Conservation (phyloP, 1,140 invertebrate species). For the Cyclargus thomasi region DNA sequence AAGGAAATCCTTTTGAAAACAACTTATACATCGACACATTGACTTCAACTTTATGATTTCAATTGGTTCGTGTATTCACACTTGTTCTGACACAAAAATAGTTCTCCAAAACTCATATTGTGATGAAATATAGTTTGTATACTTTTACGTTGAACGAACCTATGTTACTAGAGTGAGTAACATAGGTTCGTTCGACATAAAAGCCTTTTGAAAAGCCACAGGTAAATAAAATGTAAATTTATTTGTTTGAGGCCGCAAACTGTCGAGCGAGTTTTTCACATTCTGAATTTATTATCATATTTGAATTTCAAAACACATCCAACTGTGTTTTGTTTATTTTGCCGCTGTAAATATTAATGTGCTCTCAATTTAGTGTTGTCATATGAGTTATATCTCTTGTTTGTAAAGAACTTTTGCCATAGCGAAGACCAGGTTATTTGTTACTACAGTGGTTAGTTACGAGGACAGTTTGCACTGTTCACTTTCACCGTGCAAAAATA, state of each 20-base stretch:
- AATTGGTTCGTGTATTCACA: too few relatives aligned
- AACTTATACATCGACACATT: too few relatives aligned
- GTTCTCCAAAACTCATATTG: background rate
- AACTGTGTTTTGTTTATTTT: background rate
- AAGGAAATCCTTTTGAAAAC: too few relatives aligned
- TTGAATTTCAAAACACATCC: background rate
- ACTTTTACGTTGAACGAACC: too few relatives aligned
- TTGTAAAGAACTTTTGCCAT: too few relatives aligned
- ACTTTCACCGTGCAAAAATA: too few relatives aligned
- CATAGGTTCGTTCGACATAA: background rate
- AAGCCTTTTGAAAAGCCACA: background rate
- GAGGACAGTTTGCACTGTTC: too few relatives aligned
- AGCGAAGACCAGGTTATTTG: too few relatives aligned
- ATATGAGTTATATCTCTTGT: too few relatives aligned
- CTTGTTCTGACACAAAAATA: background rate
- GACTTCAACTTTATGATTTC: too few relatives aligned
- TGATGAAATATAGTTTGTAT: background rate
- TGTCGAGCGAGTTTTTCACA: background rate
- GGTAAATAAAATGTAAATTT: conserved; percentile 1
- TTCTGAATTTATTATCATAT: background rate
- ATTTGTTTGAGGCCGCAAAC: background rate
- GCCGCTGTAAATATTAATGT: background rate
- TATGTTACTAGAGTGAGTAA: background rate
- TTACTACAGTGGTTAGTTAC: too few relatives aligned
- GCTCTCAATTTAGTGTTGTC: background rate